phyloP scores from a whole-genome alignment of 53 echinoderm and acorn worm species.

The Astropecten irregularis region DNA sequence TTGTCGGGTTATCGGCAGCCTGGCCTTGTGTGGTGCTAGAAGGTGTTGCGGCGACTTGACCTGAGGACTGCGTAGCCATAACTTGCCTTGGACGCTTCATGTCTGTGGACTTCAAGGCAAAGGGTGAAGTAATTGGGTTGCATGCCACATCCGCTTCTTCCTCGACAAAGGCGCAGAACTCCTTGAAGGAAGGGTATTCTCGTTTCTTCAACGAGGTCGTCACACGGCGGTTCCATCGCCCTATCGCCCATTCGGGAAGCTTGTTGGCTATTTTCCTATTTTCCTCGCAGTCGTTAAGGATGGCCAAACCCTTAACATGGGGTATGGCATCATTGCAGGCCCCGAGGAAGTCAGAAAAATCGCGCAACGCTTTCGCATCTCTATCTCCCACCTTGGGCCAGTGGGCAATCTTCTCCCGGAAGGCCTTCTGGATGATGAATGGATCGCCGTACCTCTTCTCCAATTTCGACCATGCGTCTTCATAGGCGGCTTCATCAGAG shows the following conservation, averaged over 20 bases:
- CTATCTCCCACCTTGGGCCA: constrained; percentile 60
- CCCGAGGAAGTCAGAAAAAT: constrained; percentile 58
- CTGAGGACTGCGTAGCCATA: not conserved
- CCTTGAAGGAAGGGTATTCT: constrained; percentile 42
- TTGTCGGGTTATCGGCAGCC: not conserved
- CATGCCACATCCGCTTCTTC: constrained; percentile 70
- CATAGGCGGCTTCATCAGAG: constrained; percentile 37
- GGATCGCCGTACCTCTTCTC: constrained; percentile 58
- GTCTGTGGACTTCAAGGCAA: not conserved
- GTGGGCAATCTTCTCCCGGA: constrained; percentile 47
- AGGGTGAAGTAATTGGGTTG: constrained; percentile 63
- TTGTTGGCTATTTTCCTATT: constrained; percentile 59
- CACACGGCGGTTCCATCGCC: constrained; percentile 64
- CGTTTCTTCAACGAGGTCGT: constrained; percentile 39
- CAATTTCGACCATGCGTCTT: constrained; percentile 60
- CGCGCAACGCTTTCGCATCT: constrained; percentile 57
- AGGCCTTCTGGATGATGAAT: constrained; percentile 62
- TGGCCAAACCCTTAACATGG: constrained; percentile 40
- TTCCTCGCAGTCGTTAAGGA: constrained; percentile 69
- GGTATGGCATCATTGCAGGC: constrained; percentile 70
- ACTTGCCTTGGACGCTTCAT: not conserved
- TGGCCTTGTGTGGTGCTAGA: not conserved
- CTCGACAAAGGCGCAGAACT: constrained; percentile 52
- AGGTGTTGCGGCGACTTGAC: not conserved
- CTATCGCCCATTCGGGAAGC: constrained; percentile 57